Base-by-base conservation (phyloP, 1,140 invertebrate species). In the Heliconius himera region DNA sequence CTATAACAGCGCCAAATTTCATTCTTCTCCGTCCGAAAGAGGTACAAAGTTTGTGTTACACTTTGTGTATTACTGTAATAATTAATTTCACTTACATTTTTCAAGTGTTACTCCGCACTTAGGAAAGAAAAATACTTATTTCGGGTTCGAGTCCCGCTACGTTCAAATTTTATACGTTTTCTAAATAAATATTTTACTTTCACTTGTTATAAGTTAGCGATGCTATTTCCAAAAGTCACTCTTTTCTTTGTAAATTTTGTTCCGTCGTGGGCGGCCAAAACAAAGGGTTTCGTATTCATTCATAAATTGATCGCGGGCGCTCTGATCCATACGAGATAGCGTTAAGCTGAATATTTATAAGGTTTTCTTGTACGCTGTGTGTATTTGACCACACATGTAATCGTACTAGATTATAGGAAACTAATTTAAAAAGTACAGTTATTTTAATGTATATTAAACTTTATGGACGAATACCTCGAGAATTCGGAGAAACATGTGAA, bases 231-330 rank as follows among this genome's bases (percentile, higher is more conserved):
- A 29, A 66, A 29, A 22, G 2, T 36, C 6, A 38, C 0, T 46
- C 6, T 72, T 72, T 26, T 41, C 70, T 11, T 36, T 38, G 33
- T 72, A 41, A 22, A 38, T 81, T 81, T 78, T 79, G 77, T 72
- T 72, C 73, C 79, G 33, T 74, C 79, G 82, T 83, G 79, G 79
- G 82, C 82, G 82, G 79, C 76, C 79, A 60, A 83, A 83, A 83
- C 82, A 83, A 83, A 83, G 74, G 78, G 70, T 70, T 41, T 56
- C 33, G 77, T 81, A 81, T 81, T 81, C 76, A 78, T 83, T 83
- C 82, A 83, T 83, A 81, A 83, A 81, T 83, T 81, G 82, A 83
- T 83, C 76, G 56, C 76, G 71, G 74, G 71, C 75, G 29, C 54
- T 78, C 36, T 70, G 82, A 83, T 83, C 70, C 71, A 56, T 81